phyloP scores from a whole-genome alignment of 2,888 invertebrate genomes.

The Apeira syringaria region DNA sequence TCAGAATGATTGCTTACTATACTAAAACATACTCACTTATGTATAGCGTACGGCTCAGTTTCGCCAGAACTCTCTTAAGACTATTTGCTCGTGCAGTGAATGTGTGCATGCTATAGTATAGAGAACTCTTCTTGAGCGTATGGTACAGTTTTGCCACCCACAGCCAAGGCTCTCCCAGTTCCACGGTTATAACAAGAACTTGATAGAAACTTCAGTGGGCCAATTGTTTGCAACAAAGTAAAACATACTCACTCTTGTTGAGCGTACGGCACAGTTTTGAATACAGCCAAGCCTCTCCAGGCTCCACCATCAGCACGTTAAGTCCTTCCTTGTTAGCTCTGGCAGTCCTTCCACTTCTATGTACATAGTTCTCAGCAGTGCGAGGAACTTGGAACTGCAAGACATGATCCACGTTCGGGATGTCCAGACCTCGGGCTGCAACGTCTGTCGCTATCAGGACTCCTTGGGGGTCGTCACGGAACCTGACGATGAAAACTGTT shows the following conservation, averaged over 20 bases:
- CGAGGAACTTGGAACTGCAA: slow-evolving; percentile 98
- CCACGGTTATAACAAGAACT: too few relatives aligned
- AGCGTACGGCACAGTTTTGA: slow-evolving; percentile 87
- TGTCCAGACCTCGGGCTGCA: slow-evolving; percentile 98
- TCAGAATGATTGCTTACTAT: too few relatives aligned
- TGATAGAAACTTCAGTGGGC: too few relatives aligned
- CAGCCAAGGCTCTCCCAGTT: too few relatives aligned
- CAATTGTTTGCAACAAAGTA: background rate
- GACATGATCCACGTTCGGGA: slow-evolving; percentile 96
- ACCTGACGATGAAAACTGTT: slow-evolving; percentile 77
- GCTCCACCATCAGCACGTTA: slow-evolving; percentile 95
- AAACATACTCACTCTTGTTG: background rate
- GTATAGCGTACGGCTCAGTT: background rate
- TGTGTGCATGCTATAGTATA: background rate
- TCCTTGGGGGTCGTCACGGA: slow-evolving; percentile 87
- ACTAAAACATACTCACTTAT: background rate
- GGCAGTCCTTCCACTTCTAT: slow-evolving; percentile 98
- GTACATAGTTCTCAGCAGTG: slow-evolving; percentile 98
- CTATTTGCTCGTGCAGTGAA: too few relatives aligned
- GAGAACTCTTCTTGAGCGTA: background rate
- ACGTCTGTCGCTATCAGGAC: slow-evolving; percentile 97
- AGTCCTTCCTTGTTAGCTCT: slow-evolving; percentile 94
- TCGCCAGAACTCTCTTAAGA: too few relatives aligned
- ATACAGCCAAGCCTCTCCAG: slow-evolving; percentile 91
- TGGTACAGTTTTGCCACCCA: too few relatives aligned